Evolutionary conservation across 1,140 invertebrate genomes (phyloP).

Genomic region (Eumeta japonica): DNA sequence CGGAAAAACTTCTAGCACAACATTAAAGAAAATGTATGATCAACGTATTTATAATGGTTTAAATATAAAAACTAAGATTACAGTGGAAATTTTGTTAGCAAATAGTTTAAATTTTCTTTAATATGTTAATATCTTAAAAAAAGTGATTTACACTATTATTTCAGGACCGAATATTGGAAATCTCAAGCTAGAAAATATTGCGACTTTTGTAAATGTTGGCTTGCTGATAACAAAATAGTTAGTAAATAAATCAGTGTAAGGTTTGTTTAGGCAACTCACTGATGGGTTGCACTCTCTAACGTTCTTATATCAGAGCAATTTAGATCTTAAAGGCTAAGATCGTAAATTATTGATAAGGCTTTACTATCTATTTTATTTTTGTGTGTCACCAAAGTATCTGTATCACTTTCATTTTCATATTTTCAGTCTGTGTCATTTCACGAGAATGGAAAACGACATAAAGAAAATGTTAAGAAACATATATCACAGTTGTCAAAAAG

Average conservation of each 20-base stretch:
- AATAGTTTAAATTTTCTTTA: too few species aligned
- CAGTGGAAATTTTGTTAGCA: neutral
- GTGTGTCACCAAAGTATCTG: too few species aligned
- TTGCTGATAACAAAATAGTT: slow-evolving; percentile 94
- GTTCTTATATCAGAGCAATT: too few species aligned
- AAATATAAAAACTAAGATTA: neutral
- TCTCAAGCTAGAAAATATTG: slow-evolving; percentile 94
- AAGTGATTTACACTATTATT: slow-evolving; percentile 8
- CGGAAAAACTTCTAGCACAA: neutral
- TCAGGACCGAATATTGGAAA: slow-evolving; percentile 96
- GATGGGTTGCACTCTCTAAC: too few species aligned
- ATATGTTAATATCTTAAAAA: too few species aligned
- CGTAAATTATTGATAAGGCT: too few species aligned
- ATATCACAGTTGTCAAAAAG: slow-evolving; percentile 84
- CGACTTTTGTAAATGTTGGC: slow-evolving; percentile 98
- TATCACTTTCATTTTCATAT: too few species aligned
- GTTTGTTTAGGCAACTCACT: too few species aligned
- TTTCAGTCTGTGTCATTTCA: slow-evolving; percentile 90
- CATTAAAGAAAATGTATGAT: neutral
- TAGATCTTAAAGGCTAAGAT: too few species aligned
- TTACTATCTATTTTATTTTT: too few species aligned
- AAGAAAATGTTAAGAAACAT: slow-evolving; percentile 88
- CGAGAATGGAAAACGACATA: slow-evolving; percentile 89
- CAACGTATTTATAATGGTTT: neutral
- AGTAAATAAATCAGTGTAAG: too few species aligned